Base-by-base conservation (phyloP, 2,888 invertebrate genomes). In the Strigamia crassipes region DNA sequence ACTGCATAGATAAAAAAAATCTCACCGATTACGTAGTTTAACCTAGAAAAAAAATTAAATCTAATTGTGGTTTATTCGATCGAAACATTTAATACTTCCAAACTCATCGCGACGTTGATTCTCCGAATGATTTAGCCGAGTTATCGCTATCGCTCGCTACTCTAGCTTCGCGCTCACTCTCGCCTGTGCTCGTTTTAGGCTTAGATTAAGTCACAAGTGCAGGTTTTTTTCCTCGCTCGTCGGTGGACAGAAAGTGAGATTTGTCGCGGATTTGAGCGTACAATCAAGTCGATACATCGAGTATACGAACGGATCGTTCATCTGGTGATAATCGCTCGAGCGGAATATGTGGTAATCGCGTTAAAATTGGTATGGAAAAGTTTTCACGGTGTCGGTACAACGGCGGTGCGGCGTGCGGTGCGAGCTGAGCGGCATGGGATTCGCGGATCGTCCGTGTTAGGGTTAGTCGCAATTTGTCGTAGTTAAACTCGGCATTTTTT, bases 371-470 rank as follows among this genome's bases (percentile, higher is more conserved):
- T 27, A 15, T 31, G 73, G 73, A 73, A 73, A 73, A 73, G 73
- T 73, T 73, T 73, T 73, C 1, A 12, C 73, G 73, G 73, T 18
- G 18, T 73, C 13, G 73, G n/a, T 4, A 13, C 27, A 27, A 15
- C 73, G 73, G 27, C 31, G 1, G 12, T 27, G 73, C 73, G 27
- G 73, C 31, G 73, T 27, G 73, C 73, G 73, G 73, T 13, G 31
- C 73, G 31, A 15, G 73, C 27, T 73, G 23, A 13, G 13, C 73
- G 27, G 73, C 73, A n/a, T 73, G 73, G 2, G 12, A 15, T 27
- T 73, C 73, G 13, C 73, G 73, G 73, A 73, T 23, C 73, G 73
- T 73, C 27, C 73, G 73, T 73, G 31, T 73, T 73, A 73, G 73
- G 73, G 73, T 73, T 73, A 73, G 73, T 73, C 1, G 56, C 56